phyloP scores from a whole-genome alignment of 2,888 invertebrate species.

The Pammene fasciana region DNA sequence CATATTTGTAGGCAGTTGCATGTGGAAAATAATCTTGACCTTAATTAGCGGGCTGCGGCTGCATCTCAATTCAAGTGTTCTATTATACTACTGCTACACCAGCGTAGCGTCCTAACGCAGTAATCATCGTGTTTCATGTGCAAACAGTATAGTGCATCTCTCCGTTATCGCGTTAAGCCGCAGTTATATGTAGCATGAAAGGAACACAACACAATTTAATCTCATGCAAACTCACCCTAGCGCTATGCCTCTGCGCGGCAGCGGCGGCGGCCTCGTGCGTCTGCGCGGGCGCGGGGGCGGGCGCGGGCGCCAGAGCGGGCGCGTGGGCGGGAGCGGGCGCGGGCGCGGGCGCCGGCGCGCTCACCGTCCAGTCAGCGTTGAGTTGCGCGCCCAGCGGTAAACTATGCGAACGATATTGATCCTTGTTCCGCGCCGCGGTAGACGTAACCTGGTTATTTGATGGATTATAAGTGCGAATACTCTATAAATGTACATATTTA shows the following conservation, averaged over 20 bases:
- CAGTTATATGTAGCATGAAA: not conserved
- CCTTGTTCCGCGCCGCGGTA: constrained; percentile 57
- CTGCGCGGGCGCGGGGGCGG: constrained; percentile 74
- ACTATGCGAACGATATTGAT: constrained; percentile 85
- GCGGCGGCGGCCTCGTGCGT: constrained; percentile 64
- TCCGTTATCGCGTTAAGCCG: not conserved
- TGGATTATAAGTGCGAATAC: not conserved
- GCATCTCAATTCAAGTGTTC: no score
- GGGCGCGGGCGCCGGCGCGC: constrained; percentile 52
- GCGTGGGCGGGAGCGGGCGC: constrained; percentile 46
- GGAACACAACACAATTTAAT: not conserved
- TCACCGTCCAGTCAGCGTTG: constrained; percentile 72
- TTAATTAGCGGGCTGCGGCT: no score
- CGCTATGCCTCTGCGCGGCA: constrained; percentile 70
- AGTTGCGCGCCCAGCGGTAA: constrained; percentile 84
- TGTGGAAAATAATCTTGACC: no score
- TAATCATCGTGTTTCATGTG: no score
- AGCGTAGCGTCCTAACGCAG: no score
- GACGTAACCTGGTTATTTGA: constrained; percentile 26
- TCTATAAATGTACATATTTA: no score
- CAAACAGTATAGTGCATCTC: no score
- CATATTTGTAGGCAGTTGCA: no score
- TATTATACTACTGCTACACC: no score
- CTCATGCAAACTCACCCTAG: constrained; percentile 56
- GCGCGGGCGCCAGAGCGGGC: constrained; percentile 65